A percentile compares a stretch with the other conserved stretches of the same genome.
Evolutionary conservation across 2,113 vertebrate genomes (phyloP).

Genomic region (Vireo altiloquus): DNA sequence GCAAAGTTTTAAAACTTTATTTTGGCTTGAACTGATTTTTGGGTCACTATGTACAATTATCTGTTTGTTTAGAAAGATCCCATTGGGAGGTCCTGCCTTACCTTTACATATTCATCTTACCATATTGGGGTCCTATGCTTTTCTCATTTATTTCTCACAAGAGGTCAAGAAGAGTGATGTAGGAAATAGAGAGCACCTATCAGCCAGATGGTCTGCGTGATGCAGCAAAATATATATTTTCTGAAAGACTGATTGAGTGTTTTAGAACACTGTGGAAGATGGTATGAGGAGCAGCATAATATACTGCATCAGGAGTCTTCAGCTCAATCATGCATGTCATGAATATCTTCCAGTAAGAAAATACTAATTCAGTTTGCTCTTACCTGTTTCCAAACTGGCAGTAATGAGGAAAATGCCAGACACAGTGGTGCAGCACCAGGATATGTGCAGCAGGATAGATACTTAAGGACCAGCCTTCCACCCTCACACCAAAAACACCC

Average conservation of each 20-base stretch:
- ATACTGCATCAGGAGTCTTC: neutral
- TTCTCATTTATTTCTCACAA: neutral
- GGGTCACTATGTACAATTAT: neutral
- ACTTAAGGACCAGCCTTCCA: neutral
- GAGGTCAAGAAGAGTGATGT: neutral
- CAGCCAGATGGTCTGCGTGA: fast-evolving
- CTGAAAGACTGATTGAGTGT: neutral
- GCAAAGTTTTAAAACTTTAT: neutral
- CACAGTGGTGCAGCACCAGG: neutral
- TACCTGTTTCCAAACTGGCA: neutral
- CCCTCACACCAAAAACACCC: neutral
- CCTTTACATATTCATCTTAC: neutral
- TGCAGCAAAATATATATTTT: neutral
- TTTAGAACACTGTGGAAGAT: neutral
- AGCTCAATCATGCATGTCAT: neutral
- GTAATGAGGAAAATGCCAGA: neutral
- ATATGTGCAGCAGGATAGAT: neutral
- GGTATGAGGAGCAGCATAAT: neutral
- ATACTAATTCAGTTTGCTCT: neutral
- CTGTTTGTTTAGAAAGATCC: neutral
- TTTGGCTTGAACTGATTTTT: neutral
- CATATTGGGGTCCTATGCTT: neutral
- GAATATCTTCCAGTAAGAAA: neutral
- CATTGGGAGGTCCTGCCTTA: neutral
- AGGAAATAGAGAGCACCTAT: neutral